Evolutionary conservation across 1,140 invertebrate genomes (phyloP).

Genomic region (Bradynema listronoti): DNA sequence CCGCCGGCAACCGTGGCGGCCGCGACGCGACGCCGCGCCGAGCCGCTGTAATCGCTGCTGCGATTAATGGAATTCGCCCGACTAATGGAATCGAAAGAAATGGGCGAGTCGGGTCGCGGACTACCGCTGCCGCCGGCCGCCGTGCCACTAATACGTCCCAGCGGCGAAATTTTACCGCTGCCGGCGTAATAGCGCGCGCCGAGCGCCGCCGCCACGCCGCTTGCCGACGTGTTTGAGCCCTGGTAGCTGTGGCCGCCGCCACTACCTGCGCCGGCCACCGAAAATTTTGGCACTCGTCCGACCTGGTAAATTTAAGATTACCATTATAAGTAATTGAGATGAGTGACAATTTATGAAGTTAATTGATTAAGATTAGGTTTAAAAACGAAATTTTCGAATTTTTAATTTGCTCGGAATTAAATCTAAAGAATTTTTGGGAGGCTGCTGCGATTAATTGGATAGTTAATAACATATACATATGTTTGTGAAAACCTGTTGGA

Average conservation of each 20-base stretch:
- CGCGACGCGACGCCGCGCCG: neutral
- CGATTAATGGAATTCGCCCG: constrained; percentile 50
- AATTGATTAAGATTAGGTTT: no score
- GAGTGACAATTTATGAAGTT: no score
- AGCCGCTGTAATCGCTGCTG: constrained; percentile 42
- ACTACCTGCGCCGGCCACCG: neutral
- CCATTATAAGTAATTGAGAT: no score
- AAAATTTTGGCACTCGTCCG: neutral
- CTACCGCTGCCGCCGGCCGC: constrained; percentile 3
- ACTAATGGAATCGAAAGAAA: constrained; percentile 52
- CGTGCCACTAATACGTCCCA: no score
- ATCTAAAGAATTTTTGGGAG: no score
- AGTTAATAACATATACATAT: no score
- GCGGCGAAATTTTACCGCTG: constrained; percentile 1
- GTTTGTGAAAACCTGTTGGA: no score
- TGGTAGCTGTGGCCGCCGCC: neutral
- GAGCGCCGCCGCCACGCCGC: constrained; percentile 30
- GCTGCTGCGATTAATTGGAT: no score
- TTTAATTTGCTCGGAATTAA: no score
- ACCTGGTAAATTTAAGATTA: neutral
- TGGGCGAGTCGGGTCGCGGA: constrained; percentile 50
- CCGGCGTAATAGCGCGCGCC: constrained; percentile 10
- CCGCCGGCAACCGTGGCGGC: constrained; percentile 1
- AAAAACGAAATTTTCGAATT: no score
- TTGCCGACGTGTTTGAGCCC: constrained; percentile 25